Conservation (phyloP, 2,888 invertebrate genomes). For the Saturnia japonica region DNA sequence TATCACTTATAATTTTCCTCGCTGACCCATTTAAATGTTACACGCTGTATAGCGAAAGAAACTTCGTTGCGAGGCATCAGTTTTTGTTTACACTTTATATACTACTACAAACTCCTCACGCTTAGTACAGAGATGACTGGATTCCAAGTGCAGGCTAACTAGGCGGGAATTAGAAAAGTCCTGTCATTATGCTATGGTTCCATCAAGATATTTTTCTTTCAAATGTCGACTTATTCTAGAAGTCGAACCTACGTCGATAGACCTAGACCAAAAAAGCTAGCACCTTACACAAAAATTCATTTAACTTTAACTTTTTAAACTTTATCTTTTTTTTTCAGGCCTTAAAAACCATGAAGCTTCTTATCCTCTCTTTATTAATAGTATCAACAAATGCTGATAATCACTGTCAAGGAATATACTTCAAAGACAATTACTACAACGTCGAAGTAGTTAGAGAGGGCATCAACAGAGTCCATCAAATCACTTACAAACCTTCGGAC, state of each 20-base stretch:
- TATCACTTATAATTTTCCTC: too few species aligned
- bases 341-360: constrained; percentile 35
- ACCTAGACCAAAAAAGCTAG: neutral
- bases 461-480: constrained; percentile 55
- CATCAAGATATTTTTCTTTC: neutral
- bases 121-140: too few species aligned
- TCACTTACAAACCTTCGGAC: constrained; percentile 58
- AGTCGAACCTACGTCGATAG: neutral
- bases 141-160: neutral
- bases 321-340: constrained; percentile 13
- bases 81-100: too few species aligned
- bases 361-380: constrained; percentile 39
- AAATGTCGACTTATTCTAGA: neutral
- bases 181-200: neutral
- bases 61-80: too few species aligned
- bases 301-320: too few species aligned
- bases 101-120: too few species aligned
- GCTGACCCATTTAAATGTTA: too few species aligned
- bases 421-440: constrained; percentile 60
- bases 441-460: constrained; percentile 66
- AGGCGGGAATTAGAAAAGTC: too few species aligned
- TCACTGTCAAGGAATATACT: constrained; percentile 54
- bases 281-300: too few species aligned
- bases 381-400: constrained; percentile 44
- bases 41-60: too few species aligned